Conservation (phyloP, 2,113 vertebrate genomes). For the Scomber scombrus region DNA sequence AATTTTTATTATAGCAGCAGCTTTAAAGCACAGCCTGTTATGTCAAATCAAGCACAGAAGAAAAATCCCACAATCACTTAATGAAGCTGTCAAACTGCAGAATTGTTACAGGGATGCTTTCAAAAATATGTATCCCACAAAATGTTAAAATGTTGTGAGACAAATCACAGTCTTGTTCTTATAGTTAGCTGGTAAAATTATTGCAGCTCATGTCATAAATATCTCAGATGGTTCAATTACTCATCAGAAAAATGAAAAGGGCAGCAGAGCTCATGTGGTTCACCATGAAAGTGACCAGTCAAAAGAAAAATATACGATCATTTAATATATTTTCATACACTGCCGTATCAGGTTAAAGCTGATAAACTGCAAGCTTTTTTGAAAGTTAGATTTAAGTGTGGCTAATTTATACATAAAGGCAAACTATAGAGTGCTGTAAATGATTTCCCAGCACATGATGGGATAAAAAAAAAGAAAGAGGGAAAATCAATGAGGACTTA, state of each 20-base stretch:
- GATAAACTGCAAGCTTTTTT: neutral
- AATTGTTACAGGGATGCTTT: conserved; percentile 35
- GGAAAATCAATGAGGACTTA: too few relatives aligned
- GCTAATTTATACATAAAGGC: neutral
- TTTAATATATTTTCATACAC: neutral
- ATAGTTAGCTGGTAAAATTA: neutral
- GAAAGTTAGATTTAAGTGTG: neutral
- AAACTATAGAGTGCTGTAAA: conserved; percentile 49
- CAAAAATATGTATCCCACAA: conserved; percentile 12
- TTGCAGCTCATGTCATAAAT: neutral
- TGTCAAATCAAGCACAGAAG: conserved; percentile 49
- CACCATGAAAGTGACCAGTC: conserved; percentile 21
- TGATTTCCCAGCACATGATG: conserved; percentile 66
- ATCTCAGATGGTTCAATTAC: neutral
- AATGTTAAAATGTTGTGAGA: conserved; percentile 32
- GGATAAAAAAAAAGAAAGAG: conserved; percentile 12
- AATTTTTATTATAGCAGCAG: conserved; percentile 54
- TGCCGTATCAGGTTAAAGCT: neutral
- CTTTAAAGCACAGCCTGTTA: conserved; percentile 36
- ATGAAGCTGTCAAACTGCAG: conserved; percentile 63
- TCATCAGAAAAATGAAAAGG: too few relatives aligned
- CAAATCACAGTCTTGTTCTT: neutral
- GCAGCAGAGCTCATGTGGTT: neutral
- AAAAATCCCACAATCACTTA: conserved; percentile 45
- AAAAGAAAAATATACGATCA: neutral